These are phyloP conservation scores for Bergia puertoricense DNA, from an alignment of 92 coral and sea anemone genomes.

Conservation along the genomic window DNA sequence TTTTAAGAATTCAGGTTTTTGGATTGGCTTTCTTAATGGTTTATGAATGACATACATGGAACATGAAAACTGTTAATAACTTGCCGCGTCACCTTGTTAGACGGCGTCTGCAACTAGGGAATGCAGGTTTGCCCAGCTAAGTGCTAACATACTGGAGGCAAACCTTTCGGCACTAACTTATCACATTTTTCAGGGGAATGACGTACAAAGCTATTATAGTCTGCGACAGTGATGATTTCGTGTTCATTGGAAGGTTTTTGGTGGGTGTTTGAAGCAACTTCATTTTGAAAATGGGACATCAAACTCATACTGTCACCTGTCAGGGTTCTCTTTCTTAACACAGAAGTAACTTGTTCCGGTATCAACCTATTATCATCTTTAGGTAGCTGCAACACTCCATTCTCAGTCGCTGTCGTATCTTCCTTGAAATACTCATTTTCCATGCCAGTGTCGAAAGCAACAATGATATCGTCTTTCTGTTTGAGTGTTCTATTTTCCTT, in stretches of 20 bases:
- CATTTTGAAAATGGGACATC: neutral
- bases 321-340: neutral
- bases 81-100: too few species aligned
- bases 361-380: neutral
- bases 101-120: too few species aligned
- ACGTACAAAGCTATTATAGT: neutral
- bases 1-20: too few species aligned
- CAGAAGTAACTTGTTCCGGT: neutral
- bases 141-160: neutral
- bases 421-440: neutral
- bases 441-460: neutral
- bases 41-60: too few species aligned
- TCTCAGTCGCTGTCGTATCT: neutral
- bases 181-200: neutral
- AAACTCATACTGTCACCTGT: neutral
- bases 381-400: neutral
- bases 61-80: too few species aligned
- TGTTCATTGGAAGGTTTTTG: neutral
- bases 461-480: neutral
- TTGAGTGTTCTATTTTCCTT: neutral
- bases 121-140: too few species aligned
- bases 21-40: too few species aligned
- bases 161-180: neutral
- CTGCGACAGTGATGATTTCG: neutral
- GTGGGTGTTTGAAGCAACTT: neutral